Base-by-base conservation (phyloP, 2,888 invertebrate genomes). In the Lasioglossum villosulum region DNA sequence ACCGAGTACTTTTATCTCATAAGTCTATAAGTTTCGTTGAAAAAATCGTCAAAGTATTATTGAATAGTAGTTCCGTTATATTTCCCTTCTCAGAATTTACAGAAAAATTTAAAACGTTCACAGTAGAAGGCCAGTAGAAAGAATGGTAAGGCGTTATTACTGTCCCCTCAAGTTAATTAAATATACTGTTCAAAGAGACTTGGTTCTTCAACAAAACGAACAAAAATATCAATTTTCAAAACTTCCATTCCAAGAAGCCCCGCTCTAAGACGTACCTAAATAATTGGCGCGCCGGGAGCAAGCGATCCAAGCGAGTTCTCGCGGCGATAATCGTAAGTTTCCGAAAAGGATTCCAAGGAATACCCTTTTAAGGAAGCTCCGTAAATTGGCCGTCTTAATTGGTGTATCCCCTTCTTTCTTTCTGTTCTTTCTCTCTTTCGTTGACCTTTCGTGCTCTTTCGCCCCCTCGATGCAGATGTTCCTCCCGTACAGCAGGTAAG, bases 381-480 rank as follows among this genome's bases (percentile, higher is more conserved):
- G 80, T 77, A 84, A 84, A 84, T 77, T 77, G 80, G 70, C 48
- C 56, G 70, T 42, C 85, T 80, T 84, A 85, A 85, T 84, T 85
- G 85, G 80, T 56, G 39, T 68, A 66, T 74, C 45, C 68, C 68
- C 48, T 48, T n/a, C 30, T 34, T 66, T 8, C 8, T 34, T 66
- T 34, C 34, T 19, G 5, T 16, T 23, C 66, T 19, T 34, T 34
- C 34, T 34, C 66, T 66, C 66, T 34, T 8, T 4, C 19, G 66
- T 4, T 66, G 66, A 34, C 34, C 59, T 63, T 30, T 0, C 0
- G 37, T 4, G 34, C n/a, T 30, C 56, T 37, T 66, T 39, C 48
- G 52, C n/a, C 39, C 37, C 37, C 56, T 6, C 66, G 45, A 59
- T 78, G 80, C 80, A 73, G 84, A 86, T 86, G 80, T 78, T 82